These are phyloP conservation scores for Salvelinus namaycush DNA, from an alignment of 2,113 vertebrate species.

Conservation along the genomic window DNA sequence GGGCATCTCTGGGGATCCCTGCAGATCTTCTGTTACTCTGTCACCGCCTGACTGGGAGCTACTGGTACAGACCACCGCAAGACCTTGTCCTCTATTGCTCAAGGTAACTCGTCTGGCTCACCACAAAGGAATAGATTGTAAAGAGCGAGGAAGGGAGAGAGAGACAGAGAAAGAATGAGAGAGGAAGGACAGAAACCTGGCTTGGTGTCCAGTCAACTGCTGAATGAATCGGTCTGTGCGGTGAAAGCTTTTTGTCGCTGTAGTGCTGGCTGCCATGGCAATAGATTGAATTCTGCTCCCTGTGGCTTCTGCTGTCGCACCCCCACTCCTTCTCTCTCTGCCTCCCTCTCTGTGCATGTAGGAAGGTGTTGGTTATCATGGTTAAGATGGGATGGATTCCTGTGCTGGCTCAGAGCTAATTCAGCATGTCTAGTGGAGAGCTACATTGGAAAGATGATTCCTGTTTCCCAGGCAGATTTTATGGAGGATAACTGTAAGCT, in stretches of 20 bases:
- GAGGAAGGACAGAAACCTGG: conserved; percentile 40
- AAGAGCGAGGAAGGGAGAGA: conserved; percentile 15
- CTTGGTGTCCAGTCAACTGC: conserved; percentile 49
- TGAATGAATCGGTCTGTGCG: conserved; percentile 58
- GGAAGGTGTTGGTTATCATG: conserved; percentile 75
- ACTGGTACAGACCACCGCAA: conserved; percentile 38
- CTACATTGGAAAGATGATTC: conserved; percentile 53
- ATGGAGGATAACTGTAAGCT: conserved; percentile 19
- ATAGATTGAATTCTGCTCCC: conserved; percentile 55
- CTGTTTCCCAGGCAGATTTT: conserved; percentile 32
- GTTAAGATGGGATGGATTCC: conserved; percentile 66
- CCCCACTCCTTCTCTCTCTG: background rate
- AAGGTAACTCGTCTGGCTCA: conserved; percentile 60
- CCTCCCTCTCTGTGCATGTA: conserved; percentile 48
- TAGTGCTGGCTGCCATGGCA: conserved; percentile 66
- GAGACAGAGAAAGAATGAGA: conserved; percentile 17
- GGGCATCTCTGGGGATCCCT: conserved; percentile 72
- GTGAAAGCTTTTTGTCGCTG: conserved; percentile 53
- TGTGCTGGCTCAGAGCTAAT: conserved; percentile 57
- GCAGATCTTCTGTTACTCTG: conserved; percentile 63
- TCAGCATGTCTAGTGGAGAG: conserved; percentile 54
- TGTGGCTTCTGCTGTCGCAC: conserved; percentile 38
- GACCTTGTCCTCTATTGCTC: conserved; percentile 51
- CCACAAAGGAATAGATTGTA: conserved; percentile 45
- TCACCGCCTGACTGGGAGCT: conserved; percentile 48